Base-by-base conservation (phyloP, 2,113 vertebrate species). In the Damaliscus lunatus region DNA sequence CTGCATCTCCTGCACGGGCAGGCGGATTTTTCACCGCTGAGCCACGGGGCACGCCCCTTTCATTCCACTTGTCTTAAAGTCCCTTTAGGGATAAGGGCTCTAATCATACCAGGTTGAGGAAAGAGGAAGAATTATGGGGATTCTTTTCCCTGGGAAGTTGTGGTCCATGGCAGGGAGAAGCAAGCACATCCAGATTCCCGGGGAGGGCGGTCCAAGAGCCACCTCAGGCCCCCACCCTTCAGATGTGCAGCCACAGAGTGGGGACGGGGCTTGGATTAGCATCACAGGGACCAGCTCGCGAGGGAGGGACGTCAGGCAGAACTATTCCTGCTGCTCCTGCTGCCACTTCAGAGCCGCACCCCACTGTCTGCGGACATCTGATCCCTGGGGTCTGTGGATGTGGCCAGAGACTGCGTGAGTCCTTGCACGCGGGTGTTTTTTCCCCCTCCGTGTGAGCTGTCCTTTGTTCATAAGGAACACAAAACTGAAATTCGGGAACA, bases 121-220 rank as follows among this genome's bases (percentile, higher is more conserved):
- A 74, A 90, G 33, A 31, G 33, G 23, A 48, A 77, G 33, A 43
- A 71, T 71, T 12, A 57, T 0, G 0, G 64, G 53, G 8, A 12
- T 55, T 43, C 77, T 62, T 85, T 62, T 29, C 29, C 5, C 15
- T 6, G 1, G 43, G 36, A 87, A 46, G 67, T 46, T 71, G 33
- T 27, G 9, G 53, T 15, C 67, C 57, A 2, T 25, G 78, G 16
- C 31, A 12, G 52, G 16, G 43, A 16, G 23, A 17, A n/a, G 74
- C 4, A 10, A 27, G 8, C 27, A 46, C 21, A 15, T 7, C 9
- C 7, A 16, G 52, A 13, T 23, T 71, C 12, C 55, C 0, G 1
- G 62, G 48, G 25, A 85, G 3, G 21, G 11, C 3, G 7, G 13
- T 40, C 10, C 57, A 13, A 13, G 33, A 59, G 57, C 16, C 4